phyloP scores from a whole-genome alignment of 2,797 vertebrate species.

The Chelmon rostratus region DNA sequence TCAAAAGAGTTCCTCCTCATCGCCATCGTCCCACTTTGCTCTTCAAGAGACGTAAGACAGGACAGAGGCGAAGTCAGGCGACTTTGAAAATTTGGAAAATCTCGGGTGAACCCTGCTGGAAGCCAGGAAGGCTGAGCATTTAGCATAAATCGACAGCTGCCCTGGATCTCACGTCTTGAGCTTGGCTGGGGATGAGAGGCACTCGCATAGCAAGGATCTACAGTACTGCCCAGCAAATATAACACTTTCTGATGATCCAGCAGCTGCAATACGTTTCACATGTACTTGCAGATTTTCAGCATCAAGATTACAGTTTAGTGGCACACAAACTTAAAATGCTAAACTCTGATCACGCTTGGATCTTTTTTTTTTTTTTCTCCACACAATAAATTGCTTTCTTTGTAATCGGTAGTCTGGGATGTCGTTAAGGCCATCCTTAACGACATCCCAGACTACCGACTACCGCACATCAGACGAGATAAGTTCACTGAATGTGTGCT shows the following conservation, averaged over 20 bases:
- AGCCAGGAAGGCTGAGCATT: constrained; percentile 28
- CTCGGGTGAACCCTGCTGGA: constrained; percentile 19
- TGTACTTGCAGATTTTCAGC: constrained; percentile 24
- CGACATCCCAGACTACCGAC: too few relatives aligned
- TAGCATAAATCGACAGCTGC: constrained; percentile 26
- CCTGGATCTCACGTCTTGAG: constrained; percentile 38
- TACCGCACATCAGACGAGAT: constrained; percentile 12
- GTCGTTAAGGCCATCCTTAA: too few relatives aligned
- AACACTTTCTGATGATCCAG: constrained; percentile 36
- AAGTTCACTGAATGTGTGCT: constrained; percentile 4
- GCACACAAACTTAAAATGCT: constrained; percentile 2
- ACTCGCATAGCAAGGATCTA: constrained; percentile 48
- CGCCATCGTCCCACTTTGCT: constrained; percentile 5
- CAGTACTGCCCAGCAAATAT: constrained; percentile 11
- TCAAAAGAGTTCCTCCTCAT: constrained; percentile 44
- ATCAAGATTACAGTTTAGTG: constrained; percentile 15
- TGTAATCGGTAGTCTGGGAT: neutral
- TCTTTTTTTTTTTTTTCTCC: neutral
- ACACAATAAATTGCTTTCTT: neutral
- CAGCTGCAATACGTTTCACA: constrained; percentile 41
- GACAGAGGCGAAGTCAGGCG: constrained; percentile 29
- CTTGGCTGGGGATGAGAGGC: constrained; percentile 59
- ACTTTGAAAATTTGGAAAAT: constrained; percentile 28
- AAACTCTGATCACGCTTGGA: neutral
- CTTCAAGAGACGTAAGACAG: constrained; percentile 25